Percentiles rank a stretch among this genome's conserved stretches.
Conservation (phyloP, 2,113 vertebrate species). For the Bubo scandiacus region DNA sequence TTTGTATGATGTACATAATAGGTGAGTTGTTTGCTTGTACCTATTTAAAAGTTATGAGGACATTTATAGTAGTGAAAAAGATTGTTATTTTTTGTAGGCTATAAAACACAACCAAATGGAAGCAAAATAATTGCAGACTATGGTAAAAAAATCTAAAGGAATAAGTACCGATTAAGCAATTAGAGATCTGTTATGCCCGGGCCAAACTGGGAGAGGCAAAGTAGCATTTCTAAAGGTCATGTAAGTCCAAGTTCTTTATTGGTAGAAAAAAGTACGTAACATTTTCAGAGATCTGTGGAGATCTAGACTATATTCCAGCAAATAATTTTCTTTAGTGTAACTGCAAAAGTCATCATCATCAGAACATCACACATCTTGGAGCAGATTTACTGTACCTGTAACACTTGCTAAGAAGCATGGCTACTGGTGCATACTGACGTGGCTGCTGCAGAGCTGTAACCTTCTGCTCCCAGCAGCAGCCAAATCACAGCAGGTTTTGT, state of each 20-base stretch:
- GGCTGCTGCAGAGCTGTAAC: neutral
- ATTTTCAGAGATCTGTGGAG: neutral
- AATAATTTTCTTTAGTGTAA: neutral
- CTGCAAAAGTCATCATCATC: slow-evolving; percentile 33
- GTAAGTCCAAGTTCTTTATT: neutral
- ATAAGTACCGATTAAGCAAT: neutral
- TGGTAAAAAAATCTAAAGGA: neutral
- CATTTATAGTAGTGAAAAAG: neutral
- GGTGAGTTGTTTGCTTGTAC: neutral
- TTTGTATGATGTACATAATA: neutral
- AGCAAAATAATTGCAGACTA: neutral
- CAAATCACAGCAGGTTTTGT: neutral
- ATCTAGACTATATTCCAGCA: neutral
- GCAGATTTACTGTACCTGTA: neutral
- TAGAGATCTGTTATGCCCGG: neutral
- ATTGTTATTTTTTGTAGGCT: neutral
- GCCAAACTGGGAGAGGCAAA: neutral
- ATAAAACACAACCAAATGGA: neutral
- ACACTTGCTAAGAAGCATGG: neutral
- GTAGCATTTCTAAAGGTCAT: neutral
- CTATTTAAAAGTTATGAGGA: neutral
- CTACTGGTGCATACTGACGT: neutral
- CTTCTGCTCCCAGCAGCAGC: neutral
- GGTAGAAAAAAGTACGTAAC: neutral
- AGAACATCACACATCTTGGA: neutral